Conservation (phyloP, 2,113 vertebrate species). For the Tychaedon coryphoeus region DNA sequence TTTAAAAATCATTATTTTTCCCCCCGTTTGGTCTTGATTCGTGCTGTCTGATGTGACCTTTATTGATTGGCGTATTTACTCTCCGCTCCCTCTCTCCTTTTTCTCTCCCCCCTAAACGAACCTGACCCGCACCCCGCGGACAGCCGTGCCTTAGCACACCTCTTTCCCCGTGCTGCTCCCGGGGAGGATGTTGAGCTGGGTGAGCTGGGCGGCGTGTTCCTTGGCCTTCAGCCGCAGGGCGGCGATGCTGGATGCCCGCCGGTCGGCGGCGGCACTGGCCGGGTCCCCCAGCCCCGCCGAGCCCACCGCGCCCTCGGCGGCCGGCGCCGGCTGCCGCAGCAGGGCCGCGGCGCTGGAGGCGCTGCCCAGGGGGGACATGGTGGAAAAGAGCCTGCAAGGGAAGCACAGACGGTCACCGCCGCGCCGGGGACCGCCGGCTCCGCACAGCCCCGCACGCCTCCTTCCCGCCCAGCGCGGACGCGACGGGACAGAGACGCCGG, state of each 20-base stretch:
- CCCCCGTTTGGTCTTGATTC: conserved; percentile 87
- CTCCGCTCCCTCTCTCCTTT: neutral
- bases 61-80: neutral
- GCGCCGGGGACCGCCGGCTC: neutral
- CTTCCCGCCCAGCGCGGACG: neutral
- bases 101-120: neutral
- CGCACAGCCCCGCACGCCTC: neutral
- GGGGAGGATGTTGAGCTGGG: conserved; percentile 97
- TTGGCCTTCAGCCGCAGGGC: conserved; percentile 26
- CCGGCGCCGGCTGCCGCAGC: neutral
- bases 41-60: conserved; percentile 70
- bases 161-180: conserved; percentile 90
- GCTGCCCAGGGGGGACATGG: conserved; percentile 12
- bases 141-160: conserved; percentile 87
- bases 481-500: neutral
- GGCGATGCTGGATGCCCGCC: conserved; percentile 20
- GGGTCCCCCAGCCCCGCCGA: conserved; percentile 1
- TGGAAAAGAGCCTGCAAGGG: conserved; percentile 9
- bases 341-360: neutral
- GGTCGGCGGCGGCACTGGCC: neutral
- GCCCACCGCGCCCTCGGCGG: neutral
- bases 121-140: neutral
- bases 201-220: conserved; percentile 84
- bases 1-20: neutral
- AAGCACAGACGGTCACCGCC: neutral